These are phyloP conservation scores for Corvus cornix DNA, from an alignment of 2,113 vertebrate species.

Conservation along the genomic window DNA sequence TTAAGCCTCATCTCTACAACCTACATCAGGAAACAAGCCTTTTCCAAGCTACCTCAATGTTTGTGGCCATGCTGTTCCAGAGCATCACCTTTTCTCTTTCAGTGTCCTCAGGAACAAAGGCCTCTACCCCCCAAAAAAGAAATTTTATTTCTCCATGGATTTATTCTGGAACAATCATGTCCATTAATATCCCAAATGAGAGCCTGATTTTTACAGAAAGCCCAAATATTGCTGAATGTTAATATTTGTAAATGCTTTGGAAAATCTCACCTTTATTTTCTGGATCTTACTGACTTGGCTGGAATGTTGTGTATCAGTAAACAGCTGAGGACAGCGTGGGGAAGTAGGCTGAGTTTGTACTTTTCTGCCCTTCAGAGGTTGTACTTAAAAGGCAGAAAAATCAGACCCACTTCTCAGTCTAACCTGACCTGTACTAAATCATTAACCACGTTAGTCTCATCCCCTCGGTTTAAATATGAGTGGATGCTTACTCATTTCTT, in stretches of 20 bases:
- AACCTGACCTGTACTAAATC: neutral
- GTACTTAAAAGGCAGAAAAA: neutral
- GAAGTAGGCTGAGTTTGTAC: neutral
- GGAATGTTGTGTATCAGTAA: neutral
- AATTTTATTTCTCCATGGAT: neutral
- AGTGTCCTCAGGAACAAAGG: neutral
- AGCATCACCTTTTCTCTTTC: neutral
- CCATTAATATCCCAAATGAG: neutral
- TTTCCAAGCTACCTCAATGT: rapidly evolving
- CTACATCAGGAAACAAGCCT: neutral
- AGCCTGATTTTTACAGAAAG: neutral
- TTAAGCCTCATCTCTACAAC: neutral
- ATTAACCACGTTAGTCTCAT: neutral
- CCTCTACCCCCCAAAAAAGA: neutral
- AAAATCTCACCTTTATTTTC: neutral
- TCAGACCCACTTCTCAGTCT: neutral
- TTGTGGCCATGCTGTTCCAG: neutral
- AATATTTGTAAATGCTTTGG: neutral
- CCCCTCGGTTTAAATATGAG: neutral
- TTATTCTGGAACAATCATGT: neutral
- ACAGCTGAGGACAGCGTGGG: neutral
- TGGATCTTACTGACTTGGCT: neutral
- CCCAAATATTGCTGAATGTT: neutral
- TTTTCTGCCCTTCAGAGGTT: neutral
- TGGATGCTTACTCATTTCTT: slow-evolving; percentile 5